Evolutionary conservation across 1,140 invertebrate species (phyloP).

Genomic region (Cotesia glomerata): DNA sequence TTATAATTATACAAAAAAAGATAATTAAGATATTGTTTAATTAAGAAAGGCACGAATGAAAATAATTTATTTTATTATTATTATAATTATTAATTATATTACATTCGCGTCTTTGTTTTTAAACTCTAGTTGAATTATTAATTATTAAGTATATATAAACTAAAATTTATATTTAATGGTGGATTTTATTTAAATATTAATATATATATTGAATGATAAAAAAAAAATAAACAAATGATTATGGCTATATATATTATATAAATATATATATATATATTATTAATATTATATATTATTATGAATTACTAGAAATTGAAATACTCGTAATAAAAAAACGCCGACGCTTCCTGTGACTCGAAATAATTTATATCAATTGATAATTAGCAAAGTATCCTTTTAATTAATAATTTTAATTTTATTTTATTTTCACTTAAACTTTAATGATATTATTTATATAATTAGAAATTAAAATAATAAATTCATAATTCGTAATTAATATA

Average conservation of each 20-base stretch:
- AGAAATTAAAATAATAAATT: not conserved
- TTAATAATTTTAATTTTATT: not conserved
- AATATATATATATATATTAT: slow-evolving; percentile 15
- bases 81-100: slow-evolving; percentile 4
- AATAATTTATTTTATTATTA: slow-evolving; percentile 1
- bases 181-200: too few relatives aligned
- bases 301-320: slow-evolving; percentile 61
- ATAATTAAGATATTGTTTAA: not conserved
- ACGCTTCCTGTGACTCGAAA: slow-evolving; percentile 55
- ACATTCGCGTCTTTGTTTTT: not conserved
- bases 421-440: not conserved
- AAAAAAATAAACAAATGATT: not conserved
- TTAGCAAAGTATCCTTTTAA: not conserved
- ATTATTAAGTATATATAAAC: not conserved
- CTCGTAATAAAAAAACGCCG: slow-evolving; percentile 61
- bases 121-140: not conserved
- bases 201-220: too few relatives aligned
- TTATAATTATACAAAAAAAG: too few relatives aligned
- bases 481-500: not conserved
- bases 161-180: too few relatives aligned
- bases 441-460: not conserved
- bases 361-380: not conserved
- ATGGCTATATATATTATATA: slow-evolving; percentile 14
- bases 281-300: not conserved
- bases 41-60: not conserved